Evolutionary conservation across 2,797 vertebrate species (phyloP).

Genomic region (Tachyglossus aculeatus): DNA sequence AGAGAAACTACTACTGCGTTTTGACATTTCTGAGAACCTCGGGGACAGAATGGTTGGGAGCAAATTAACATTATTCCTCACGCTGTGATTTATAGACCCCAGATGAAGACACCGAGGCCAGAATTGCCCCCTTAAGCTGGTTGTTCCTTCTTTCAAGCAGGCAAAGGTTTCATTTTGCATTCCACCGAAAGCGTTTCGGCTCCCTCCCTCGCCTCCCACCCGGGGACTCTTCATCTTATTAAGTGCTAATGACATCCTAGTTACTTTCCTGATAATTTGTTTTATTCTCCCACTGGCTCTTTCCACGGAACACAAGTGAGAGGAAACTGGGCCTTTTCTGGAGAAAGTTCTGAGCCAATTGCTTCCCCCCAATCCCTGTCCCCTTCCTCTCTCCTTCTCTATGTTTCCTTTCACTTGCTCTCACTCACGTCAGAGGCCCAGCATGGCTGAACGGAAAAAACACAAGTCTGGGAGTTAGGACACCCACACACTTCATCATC

Average conservation of each 20-base stretch:
- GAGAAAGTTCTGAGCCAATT: background rate
- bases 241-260: background rate
- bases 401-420: background rate
- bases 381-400: accelerated
- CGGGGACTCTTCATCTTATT: background rate
- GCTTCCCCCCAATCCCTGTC: background rate
- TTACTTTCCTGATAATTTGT: background rate
- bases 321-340: background rate
- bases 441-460: too few species aligned
- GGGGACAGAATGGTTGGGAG: background rate
- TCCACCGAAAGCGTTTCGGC: background rate
- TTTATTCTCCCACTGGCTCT: background rate
- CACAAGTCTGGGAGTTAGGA: too few species aligned
- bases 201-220: background rate
- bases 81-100: background rate
- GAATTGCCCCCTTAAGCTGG: too few species aligned
- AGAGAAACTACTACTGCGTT: background rate
- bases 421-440: too few species aligned
- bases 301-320: background rate
- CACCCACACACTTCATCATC: too few species aligned
- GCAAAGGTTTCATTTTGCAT: background rate
- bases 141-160: background rate
- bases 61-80: background rate
- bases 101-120: background rate
- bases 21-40: background rate